Conservation (phyloP, 1,140 invertebrate genomes). For the Heliothis subflexa region DNA sequence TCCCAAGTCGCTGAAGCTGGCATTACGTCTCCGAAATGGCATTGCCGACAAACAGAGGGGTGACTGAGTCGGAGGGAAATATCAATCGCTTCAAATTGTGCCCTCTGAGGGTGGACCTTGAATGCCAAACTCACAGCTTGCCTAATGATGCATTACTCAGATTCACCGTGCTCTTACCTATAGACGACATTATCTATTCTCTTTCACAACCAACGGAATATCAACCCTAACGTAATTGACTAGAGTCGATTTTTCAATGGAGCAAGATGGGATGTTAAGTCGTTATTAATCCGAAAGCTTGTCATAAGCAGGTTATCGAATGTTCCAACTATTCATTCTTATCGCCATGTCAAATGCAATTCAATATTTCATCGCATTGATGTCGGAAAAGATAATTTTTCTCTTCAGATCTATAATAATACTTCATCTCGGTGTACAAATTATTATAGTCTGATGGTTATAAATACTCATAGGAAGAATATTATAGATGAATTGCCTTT, state of each 20-base stretch:
- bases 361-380: conserved; percentile 49
- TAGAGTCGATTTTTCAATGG: conserved; percentile 40
- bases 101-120: conserved; percentile 65
- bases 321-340: conserved; percentile 67
- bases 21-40: conserved; percentile 48
- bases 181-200: conserved; percentile 49
- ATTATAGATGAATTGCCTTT: not conserved
- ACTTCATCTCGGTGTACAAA: conserved; percentile 9
- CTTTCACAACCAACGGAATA: conserved; percentile 23
- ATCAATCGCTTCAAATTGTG: conserved; percentile 76
- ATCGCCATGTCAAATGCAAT: conserved; percentile 71
- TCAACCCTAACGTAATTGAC: conserved; percentile 13
- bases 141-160: conserved; percentile 83
- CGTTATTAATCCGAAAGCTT: conserved; percentile 38
- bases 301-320: conserved; percentile 68
- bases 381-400: conserved; percentile 41
- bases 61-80: conserved; percentile 63
- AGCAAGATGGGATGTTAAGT: conserved; percentile 5
- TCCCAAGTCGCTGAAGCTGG: conserved; percentile 41
- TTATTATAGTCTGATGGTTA: conserved; percentile 15
- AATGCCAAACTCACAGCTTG: conserved; percentile 80
- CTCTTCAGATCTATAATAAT: conserved; percentile 16
- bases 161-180: conserved; percentile 63
- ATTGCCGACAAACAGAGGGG: conserved; percentile 42
- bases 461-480: not conserved